Evolutionary conservation across 2,113 vertebrate species (phyloP).

Genomic region (Xiphophorus hellerii): DNA sequence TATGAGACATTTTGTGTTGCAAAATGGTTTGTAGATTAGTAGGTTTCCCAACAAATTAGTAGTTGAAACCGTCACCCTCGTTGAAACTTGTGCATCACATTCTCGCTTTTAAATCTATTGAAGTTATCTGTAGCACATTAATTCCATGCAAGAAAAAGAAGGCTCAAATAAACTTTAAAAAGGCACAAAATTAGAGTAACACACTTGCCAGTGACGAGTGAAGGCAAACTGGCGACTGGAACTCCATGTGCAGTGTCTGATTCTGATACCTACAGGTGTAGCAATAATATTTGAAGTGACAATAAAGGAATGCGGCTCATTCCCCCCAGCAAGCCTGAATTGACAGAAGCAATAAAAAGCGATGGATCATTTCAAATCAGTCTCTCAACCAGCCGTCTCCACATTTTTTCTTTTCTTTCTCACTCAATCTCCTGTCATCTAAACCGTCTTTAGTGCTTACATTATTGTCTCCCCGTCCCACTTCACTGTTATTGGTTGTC

Average conservation of each 20-base stretch:
- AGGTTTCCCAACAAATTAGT: background rate
- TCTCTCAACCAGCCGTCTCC: constrained; percentile 28
- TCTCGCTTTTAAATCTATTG: background rate
- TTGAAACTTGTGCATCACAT: background rate
- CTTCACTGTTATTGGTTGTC: background rate
- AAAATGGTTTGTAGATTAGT: background rate
- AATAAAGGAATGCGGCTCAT: constrained; percentile 34
- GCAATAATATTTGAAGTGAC: constrained; percentile 44
- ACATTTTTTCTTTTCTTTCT: constrained; percentile 5
- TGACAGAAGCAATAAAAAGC: constrained; percentile 72
- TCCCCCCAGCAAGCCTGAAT: constrained; percentile 51
- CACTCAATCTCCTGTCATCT: background rate
- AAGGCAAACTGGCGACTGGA: background rate
- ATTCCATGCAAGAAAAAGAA: background rate
- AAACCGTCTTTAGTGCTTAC: constrained; percentile 25
- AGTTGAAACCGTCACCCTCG: background rate
- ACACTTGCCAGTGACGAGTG: background rate
- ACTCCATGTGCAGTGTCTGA: constrained; percentile 5
- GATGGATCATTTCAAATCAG: constrained; percentile 61
- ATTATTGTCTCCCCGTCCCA: constrained; percentile 3
- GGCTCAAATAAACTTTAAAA: background rate
- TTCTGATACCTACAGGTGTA: constrained; percentile 35
- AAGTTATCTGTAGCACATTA: background rate
- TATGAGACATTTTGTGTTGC: background rate
- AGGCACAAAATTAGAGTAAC: background rate